phyloP scores from a whole-genome alignment of 2,797 vertebrate genomes.

The Taeniopygia guttata region DNA sequence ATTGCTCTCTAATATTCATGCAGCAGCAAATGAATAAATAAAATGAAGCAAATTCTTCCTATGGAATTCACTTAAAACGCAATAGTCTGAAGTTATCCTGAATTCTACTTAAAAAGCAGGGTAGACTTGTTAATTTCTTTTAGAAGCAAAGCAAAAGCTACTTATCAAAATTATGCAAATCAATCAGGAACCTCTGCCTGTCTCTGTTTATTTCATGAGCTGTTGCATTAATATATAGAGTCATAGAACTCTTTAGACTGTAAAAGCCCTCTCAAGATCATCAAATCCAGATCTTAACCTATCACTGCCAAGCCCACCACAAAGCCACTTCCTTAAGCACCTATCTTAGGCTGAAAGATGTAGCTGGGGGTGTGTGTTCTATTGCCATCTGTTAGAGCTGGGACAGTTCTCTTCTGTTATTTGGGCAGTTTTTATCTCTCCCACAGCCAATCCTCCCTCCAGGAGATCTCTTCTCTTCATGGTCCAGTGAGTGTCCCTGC shows the following conservation, averaged over 20 bases:
- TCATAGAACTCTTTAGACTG: background rate
- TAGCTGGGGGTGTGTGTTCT: too few species aligned
- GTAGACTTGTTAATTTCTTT: background rate
- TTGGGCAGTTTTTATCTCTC: too few species aligned
- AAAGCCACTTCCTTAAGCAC: background rate
- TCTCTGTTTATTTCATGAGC: background rate
- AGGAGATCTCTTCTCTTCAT: too few species aligned
- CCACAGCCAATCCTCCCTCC: too few species aligned
- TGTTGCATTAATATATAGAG: background rate
- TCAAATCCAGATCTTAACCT: rapidly evolving
- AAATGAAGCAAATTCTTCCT: slow-evolving; percentile 23
- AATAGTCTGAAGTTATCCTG: background rate
- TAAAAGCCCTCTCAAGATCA: background rate
- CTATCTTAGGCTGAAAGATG: too few species aligned
- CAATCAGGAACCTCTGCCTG: background rate
- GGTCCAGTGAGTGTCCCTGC: too few species aligned
- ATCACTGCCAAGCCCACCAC: background rate
- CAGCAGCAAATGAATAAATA: slow-evolving; percentile 16
- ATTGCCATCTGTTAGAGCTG: too few species aligned
- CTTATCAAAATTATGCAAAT: slow-evolving; percentile 17
- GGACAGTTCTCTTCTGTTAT: too few species aligned
- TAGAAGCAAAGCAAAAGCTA: slow-evolving; percentile 1
- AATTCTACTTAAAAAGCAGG: background rate
- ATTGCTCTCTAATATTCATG: slow-evolving; percentile 2
- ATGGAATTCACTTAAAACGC: background rate